phyloP scores from a whole-genome alignment of 2,113 vertebrate species.

The Collichthys lucidus region DNA sequence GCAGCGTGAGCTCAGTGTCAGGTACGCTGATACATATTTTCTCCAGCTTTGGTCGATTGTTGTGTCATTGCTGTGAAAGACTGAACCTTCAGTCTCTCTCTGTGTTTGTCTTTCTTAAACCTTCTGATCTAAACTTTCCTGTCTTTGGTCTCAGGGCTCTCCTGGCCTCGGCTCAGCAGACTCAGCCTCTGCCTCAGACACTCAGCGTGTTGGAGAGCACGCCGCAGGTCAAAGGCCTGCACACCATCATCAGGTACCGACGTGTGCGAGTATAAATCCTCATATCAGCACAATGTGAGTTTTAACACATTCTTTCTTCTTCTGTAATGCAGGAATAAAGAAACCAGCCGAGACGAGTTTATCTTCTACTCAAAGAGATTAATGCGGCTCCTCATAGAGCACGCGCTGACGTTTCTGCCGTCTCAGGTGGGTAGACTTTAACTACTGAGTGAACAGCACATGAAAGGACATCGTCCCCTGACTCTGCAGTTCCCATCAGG shows the following conservation, averaged over 20 bases:
- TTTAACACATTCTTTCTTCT: background rate
- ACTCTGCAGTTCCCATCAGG: background rate
- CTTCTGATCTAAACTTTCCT: background rate
- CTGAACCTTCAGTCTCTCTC: constrained; percentile 11
- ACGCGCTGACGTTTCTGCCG: constrained; percentile 90
- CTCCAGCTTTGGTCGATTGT: background rate
- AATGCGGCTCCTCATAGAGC: constrained; percentile 93
- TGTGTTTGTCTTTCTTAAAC: background rate
- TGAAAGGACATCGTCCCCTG: background rate
- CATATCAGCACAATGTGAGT: background rate
- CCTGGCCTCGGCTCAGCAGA: constrained; percentile 92
- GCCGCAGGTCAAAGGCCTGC: constrained; percentile 93
- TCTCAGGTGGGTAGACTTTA: constrained; percentile 84
- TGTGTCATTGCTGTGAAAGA: background rate
- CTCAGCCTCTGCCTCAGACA: constrained; percentile 91
- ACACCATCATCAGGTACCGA: constrained; percentile 94
- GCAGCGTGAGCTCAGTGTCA: constrained; percentile 96
- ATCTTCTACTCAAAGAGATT: constrained; percentile 96
- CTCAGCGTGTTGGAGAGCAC: constrained; percentile 93
- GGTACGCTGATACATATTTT: constrained; percentile 82
- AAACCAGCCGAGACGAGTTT: constrained; percentile 94
- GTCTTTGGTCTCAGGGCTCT: constrained; percentile 84
- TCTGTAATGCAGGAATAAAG: constrained; percentile 85
- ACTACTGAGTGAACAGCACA: background rate
- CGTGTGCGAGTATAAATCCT: background rate